Evolutionary conservation across 2,113 vertebrate genomes (phyloP), one percentile per base, ranked within the genome.

Genomic region (Synodontis membranacea): DNA sequence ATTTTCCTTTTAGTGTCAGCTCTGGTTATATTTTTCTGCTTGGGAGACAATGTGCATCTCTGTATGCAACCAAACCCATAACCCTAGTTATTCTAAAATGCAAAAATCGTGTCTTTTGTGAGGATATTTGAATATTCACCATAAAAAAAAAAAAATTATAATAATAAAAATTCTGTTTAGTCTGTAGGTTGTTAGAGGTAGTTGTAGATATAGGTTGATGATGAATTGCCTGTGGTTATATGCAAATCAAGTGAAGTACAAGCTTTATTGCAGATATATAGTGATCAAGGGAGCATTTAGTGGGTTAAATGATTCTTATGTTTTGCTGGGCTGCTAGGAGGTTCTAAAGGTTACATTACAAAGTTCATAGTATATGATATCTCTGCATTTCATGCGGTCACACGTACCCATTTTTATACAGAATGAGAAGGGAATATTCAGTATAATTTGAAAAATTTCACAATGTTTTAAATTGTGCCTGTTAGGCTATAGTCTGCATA

Each of bases 391-490:
- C 10, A 72, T 42, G 17, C 28, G 23, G 39, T 44, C 39, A 54
- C 50, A 52, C 23, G 44, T 19, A 21, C 31, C 56, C 11, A 56
- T 54, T 80, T 85, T 80, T 85, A 25, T 31, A 64, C 25, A 62
- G 2, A 62, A n/a, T 70, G 23, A 64, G 12, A 0, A 19, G 34
- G 21, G 80, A 74, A 58, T 11, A 28, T 86, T 39, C 17, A 15
- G 39, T 25, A 42, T 80, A 23, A 68, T 80, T 42, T 21, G 7
- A 54, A 66, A 68, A 68, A 4, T 6, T 76, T 85, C 19, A n/a
- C 54, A 66, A 68, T 86, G 60, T 86, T 86, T 42, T 80, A 17
- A 42, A 54, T 80, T 48, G 44, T n/a, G 21, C 42, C 15, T 28
- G 5, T 9, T 11, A 25, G 31, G 46, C 31, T 39, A n/a, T 58